Base-by-base conservation (phyloP, 1,140 invertebrate genomes). In the Atta texana region DNA sequence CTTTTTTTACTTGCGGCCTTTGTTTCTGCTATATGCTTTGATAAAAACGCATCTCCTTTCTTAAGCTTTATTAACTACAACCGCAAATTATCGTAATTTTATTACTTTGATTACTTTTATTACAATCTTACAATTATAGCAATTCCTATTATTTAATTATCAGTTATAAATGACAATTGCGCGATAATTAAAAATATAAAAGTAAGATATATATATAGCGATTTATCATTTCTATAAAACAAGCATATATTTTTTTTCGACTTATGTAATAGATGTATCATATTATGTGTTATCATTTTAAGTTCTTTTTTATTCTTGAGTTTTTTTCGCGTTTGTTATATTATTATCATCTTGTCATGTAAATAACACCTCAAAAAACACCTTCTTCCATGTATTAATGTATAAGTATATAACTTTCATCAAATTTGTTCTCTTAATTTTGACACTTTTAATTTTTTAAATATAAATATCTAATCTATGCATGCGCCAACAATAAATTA, bases 241-340 rank as follows among this genome's bases (percentile, higher is more conserved):
- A n/a, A 57, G n/a, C 2, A 66, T n/a, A 34, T n/a, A 66, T 66
- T 66, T 1, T 39, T 68, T 68, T 68, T 44, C 4, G 21, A 24
- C 39, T 68, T 68, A 39, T 68, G 4, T 68, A 68, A 68, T 68
- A 10, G 4, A 68, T 68, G 44, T 44, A 8, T 68, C 64, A 44
- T 44, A 68, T 68, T 44, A 44, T 39, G 14, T 21, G 10, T 68
- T 66, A n/a, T 39, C 34, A 68, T 21, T 68, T 68, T 14, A 68
- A 44, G 4, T 21, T 10, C 21, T 44, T 68, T n/a, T 21, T 12
- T 34, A 10, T 14, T 49, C 49, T 49, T 7, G 0, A 39, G 7
- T 49, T 49, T 49, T 49, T 8, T 49, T 39, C 18, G 8, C 24
- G 64, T 66, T 66, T 66, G 3, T 66, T 18, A 66, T 66, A 10